Conservation (phyloP, 2,888 invertebrate species). For the Papilio protenor region DNA sequence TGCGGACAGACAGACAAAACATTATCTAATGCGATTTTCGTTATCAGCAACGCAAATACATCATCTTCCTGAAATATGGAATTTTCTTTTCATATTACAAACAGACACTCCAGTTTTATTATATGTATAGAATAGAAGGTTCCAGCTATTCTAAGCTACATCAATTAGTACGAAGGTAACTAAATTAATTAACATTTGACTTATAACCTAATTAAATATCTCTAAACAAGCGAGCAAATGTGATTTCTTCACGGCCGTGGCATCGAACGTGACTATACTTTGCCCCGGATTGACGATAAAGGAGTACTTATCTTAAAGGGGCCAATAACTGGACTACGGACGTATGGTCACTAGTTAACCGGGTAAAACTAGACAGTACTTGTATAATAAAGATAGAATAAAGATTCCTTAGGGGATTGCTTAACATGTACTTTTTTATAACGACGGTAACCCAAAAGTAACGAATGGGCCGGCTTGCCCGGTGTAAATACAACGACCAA, state of each 20-base stretch:
- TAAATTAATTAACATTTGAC: background rate
- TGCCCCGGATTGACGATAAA: slow-evolving; percentile 22
- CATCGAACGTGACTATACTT: slow-evolving; percentile 11
- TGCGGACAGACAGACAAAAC: too few species aligned
- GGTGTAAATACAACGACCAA: too few species aligned
- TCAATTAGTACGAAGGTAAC: background rate
- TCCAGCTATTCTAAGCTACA: too few species aligned
- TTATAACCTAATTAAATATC: background rate
- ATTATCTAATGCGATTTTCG: too few species aligned
- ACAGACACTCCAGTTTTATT: too few species aligned
- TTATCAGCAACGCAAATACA: too few species aligned
- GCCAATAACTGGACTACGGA: slow-evolving; percentile 27
- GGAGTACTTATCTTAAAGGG: slow-evolving; percentile 20
- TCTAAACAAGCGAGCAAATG: background rate
- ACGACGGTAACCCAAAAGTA: too few species aligned
- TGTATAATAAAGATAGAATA: background rate
- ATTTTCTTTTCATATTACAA: too few species aligned
- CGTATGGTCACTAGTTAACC: slow-evolving; percentile 23
- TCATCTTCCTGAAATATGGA: too few species aligned
- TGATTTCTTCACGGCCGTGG: slow-evolving; percentile 24
- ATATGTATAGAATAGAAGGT: too few species aligned
- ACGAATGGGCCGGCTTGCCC: too few species aligned
- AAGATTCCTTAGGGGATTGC: background rate
- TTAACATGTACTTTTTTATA: too few species aligned
- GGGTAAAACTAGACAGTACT: slow-evolving; percentile 16